Conservation (phyloP, 2,797 vertebrate genomes). For the Acanthiza pusilla region DNA sequence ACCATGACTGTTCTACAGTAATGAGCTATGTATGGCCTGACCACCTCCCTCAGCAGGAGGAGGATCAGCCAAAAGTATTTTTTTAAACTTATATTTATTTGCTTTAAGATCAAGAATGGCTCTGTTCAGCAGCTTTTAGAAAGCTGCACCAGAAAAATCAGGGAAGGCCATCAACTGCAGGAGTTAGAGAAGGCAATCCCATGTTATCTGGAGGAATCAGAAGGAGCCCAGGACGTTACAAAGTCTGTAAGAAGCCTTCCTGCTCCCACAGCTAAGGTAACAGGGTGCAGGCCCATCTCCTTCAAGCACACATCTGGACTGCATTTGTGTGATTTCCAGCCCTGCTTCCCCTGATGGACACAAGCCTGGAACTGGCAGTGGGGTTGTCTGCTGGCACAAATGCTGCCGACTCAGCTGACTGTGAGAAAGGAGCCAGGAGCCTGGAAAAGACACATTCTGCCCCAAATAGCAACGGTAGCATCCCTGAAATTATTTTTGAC, state of each 20-base stretch:
- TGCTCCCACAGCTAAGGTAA: neutral
- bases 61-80: neutral
- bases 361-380: neutral
- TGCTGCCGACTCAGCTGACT: neutral
- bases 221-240: accelerated
- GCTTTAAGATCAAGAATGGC: neutral
- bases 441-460: neutral
- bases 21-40: neutral
- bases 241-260: neutral
- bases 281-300: neutral
- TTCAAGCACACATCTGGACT: neutral
- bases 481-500: neutral
- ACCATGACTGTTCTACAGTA: neutral
- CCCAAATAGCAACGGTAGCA: neutral
- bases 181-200: neutral
- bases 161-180: neutral
- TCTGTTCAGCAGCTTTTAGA: neutral
- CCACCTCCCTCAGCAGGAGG: neutral
- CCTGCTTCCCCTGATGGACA: neutral
- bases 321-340: neutral
- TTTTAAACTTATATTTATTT: neutral
- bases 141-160: neutral
- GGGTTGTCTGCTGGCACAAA: neutral
- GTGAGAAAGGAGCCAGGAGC: neutral
- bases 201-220: neutral